Conservation (phyloP, 2,888 invertebrate genomes). For the Melanophora roralis region DNA sequence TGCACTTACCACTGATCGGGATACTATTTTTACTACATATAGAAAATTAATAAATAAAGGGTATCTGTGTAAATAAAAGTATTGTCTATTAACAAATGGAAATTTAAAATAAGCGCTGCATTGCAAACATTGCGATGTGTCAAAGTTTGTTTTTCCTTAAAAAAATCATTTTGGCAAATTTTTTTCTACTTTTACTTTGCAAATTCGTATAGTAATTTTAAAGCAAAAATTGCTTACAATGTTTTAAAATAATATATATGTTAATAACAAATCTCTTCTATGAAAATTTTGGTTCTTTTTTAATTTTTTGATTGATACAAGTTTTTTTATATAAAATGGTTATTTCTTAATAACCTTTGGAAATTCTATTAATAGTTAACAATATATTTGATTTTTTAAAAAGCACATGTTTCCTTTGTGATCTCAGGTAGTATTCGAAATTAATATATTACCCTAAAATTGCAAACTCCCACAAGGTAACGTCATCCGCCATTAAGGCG, state of each 20-base stretch:
- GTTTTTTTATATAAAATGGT: too few relatives aligned
- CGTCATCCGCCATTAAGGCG: constrained; percentile 37
- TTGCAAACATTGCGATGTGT: constrained; percentile 27
- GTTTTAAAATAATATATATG: too few relatives aligned
- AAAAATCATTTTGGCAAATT: constrained; percentile 39
- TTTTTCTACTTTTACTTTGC: background rate
- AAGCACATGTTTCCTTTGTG: constrained; percentile 72
- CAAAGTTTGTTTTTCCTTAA: constrained; percentile 38
- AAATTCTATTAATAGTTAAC: background rate
- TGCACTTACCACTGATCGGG: too few relatives aligned
- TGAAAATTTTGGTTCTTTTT: too few relatives aligned
- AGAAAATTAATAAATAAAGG: background rate
- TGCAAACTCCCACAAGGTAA: constrained; percentile 32
- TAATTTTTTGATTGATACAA: too few relatives aligned
- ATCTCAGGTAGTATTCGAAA: constrained; percentile 18
- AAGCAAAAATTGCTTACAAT: background rate
- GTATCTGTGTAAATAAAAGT: background rate
- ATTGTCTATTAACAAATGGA: too few relatives aligned
- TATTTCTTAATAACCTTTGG: background rate
- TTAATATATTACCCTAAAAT: constrained; percentile 25
- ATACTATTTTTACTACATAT: too few relatives aligned
- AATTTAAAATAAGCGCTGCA: constrained; percentile 13
- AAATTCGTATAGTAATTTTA: background rate
- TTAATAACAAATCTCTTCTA: too few relatives aligned
- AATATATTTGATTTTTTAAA: constrained; percentile 45